phyloP scores from a whole-genome alignment of 2,113 vertebrate genomes.

The Bos taurus region ARS-UCD2.0 NC_037329.1:18122501-18123000 shows the following conservation, averaged over 20 bases:
- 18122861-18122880: slow-evolving; percentile 77
- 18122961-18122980: slow-evolving; percentile 86
- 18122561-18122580: slow-evolving; percentile 64
- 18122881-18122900: slow-evolving; percentile 85
- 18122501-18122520: slow-evolving; percentile 59
- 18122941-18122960: slow-evolving; percentile 79
- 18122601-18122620: slow-evolving; percentile 54
- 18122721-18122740: slow-evolving; percentile 78
- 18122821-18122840: slow-evolving; percentile 77
- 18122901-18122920: slow-evolving; percentile 84
- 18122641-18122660: slow-evolving; percentile 84
- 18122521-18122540: slow-evolving; percentile 69
- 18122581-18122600: slow-evolving; percentile 83
- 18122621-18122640: slow-evolving; percentile 71
- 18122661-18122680: slow-evolving; percentile 75
- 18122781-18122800: slow-evolving; percentile 56
- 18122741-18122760: slow-evolving; percentile 76
- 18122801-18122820: slow-evolving; percentile 66
- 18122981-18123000: slow-evolving; percentile 84
- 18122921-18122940: slow-evolving; percentile 78
- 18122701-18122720: slow-evolving; percentile 84
- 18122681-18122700: slow-evolving; percentile 62
- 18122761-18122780: slow-evolving; percentile 76
- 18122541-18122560: slow-evolving; percentile 83
- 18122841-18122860: slow-evolving; percentile 69